Percentiles rank a stretch among this genome's conserved stretches.
phyloP scores from a whole-genome alignment of 2,797 vertebrate species.

The Amazonetta brasiliensis region DNA sequence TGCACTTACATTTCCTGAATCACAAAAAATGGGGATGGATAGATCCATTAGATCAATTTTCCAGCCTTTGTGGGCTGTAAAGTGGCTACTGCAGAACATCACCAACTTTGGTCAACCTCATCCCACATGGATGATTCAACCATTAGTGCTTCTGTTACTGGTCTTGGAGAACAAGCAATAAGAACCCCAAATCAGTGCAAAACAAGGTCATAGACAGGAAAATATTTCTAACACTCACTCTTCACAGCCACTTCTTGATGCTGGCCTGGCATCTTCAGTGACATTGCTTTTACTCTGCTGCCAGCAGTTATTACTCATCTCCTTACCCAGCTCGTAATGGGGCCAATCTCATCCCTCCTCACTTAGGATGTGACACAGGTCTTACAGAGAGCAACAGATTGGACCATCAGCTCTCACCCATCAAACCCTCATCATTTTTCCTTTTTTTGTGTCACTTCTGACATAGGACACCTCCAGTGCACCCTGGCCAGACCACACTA shows the following conservation, averaged over 20 bases:
- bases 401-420: not conserved
- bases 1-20: not conserved
- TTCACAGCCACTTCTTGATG: rapidly evolving
- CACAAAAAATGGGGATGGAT: rapidly evolving
- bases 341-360: not conserved
- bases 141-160: rapidly evolving
- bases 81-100: not conserved
- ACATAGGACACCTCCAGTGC: too few relatives aligned
- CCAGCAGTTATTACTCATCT: not conserved
- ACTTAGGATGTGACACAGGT: rapidly evolving
- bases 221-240: not conserved
- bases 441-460: not conserved
- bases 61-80: not conserved
- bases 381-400: not conserved
- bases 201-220: not conserved
- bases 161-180: not conserved
- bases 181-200: not conserved
- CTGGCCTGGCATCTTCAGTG: not conserved
- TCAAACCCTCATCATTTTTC: not conserved
- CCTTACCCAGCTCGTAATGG: rapidly evolving
- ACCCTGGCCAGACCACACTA: not conserved
- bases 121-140: not conserved
- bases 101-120: not conserved
- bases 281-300: rapidly evolving
- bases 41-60: not conserved